Base-by-base conservation (phyloP, 2,113 vertebrate species). In the pig (Sus scrofa) region DNA sequence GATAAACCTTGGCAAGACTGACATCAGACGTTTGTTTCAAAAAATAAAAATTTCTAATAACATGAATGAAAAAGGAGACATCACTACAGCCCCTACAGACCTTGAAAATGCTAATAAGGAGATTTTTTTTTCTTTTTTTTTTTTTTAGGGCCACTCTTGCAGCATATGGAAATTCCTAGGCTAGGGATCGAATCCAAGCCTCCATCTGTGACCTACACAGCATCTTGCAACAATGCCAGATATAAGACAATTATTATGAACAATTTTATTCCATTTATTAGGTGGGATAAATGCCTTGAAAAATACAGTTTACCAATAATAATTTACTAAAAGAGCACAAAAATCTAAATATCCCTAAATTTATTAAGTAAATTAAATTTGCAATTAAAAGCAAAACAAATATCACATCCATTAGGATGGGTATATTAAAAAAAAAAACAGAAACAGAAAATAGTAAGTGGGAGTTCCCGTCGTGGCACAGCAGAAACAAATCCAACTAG, bases 201-300 rank as follows among this genome's bases (percentile, higher is more conserved):
- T 4, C 44, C 44, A 8, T 8, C 44, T 44, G 8, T 44, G 44
- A 44, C 44, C 8, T 44, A 44, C 44, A 44, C 44, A 44, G 44
- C 8, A 44, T 4, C 44, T 44, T 44, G 44, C 8, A 44, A 8
- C 44, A 44, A 44, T 44, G 44, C 44, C 44, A 44, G 44, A 44
- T 44, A 44, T 44, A 44, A 44, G 44, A 44, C 8, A 8, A 44
- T 44, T 67, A 44, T 34, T 86, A 65, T 14, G 11, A 77, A 70
- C 22, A 91, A 85, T 73, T 70, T 77, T 89, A 82, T 70, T 60
- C 15, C 19, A 87, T 81, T 96, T 88, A 97, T 74, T 94, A 95
- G 68, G 65, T 78, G 18, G 60, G 3, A 85, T 50, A 82, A 58
- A 82, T 58, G 50, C 6, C 34, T 88, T 91, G 16, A 91, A 97